Evolutionary conservation across 1,140 invertebrate genomes (phyloP), one percentile per base, ranked within the genome.

Genomic region (Ceratosolen fusciceps): DNA sequence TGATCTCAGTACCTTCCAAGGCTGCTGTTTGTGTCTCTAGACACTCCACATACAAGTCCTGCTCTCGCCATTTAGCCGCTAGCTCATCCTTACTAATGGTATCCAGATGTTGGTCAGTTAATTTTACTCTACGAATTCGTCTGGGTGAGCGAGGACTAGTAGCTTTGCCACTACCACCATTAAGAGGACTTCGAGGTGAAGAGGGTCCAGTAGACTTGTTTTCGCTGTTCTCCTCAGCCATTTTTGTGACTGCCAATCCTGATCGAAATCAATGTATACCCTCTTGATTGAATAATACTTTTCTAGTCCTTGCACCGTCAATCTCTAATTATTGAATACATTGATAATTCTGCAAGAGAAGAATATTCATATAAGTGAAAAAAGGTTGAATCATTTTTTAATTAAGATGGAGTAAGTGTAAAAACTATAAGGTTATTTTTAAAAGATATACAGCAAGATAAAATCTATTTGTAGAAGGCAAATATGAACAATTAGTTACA

Each of bases 1-100:
- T 87, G 85, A 88, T 88, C 87, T 90, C 86, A 88, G 86, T 91
- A 91, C 90, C 90, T 90, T 91, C 90, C 86, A 91, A 88, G 84
- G 89, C 84, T 87, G 90, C 85, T 82, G 87, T 84, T 81, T 91
- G 90, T 72, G 88, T 84, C 86, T 92, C 91, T 84, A 92, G 87
- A 82, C 84, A 87, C 82, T 92, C 91, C 84, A 91, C 84, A 87
- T 92, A 92, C 74, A 90, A 88, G 78, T 92, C 91, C 87, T 92
- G 90, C 85, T 91, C 90, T 77, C 87, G 87, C 91, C 91, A 92
- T 82, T 91, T 91, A 80, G 88, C 87, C 77, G 90, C 84, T 76
- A 92, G 85, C 80, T 92, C 91, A 70, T 92, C 91, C 86, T 90
- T 92, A 56, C 87, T 88, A 68, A 92, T 83, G 67, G 80, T 85